Conservation (phyloP, 2,888 invertebrate genomes). For the Aleiodes testaceus region DNA sequence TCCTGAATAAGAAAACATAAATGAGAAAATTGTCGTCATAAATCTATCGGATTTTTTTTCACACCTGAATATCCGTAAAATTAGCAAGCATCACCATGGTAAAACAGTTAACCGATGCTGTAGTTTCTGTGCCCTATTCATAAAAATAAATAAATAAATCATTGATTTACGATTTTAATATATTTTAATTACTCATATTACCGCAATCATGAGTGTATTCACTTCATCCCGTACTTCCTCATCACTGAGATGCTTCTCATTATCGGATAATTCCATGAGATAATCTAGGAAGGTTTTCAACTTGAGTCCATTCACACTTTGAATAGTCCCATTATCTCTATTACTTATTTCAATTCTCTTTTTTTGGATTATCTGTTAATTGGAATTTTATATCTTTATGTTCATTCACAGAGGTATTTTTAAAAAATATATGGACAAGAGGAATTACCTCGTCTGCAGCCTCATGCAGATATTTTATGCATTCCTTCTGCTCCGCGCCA, state of each 20-base stretch:
- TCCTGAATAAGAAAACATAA: slow-evolving; percentile 51
- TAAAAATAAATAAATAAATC: neutral
- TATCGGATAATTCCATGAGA: slow-evolving; percentile 74
- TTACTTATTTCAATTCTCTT: neutral
- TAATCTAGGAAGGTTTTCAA: slow-evolving; percentile 74
- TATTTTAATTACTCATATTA: slow-evolving; percentile 11
- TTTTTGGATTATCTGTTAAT: neutral
- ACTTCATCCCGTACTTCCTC: slow-evolving; percentile 77
- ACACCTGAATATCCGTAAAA: slow-evolving; percentile 53
- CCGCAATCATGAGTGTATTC: slow-evolving; percentile 75
- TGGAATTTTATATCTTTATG: neutral
- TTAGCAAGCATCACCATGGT: slow-evolving; percentile 55
- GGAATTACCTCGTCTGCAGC: neutral
- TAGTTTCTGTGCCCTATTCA: slow-evolving; percentile 56
- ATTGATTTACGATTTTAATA: slow-evolving; percentile 8
- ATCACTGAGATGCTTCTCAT: slow-evolving; percentile 74
- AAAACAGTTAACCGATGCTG: slow-evolving; percentile 53
- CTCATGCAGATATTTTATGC: too few species aligned
- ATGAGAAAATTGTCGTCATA: neutral
- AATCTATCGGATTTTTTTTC: neutral
- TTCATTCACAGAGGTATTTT: slow-evolving; percentile 1
- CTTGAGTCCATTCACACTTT: neutral
- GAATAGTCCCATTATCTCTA: neutral
- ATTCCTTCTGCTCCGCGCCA: too few species aligned
- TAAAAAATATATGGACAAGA: neutral